Percentiles rank a stretch among this genome's conserved stretches.
These are phyloP conservation scores for Lacerta viridis DNA, from an alignment of 2,797 vertebrate genomes.

Conservation along the genomic window DNA sequence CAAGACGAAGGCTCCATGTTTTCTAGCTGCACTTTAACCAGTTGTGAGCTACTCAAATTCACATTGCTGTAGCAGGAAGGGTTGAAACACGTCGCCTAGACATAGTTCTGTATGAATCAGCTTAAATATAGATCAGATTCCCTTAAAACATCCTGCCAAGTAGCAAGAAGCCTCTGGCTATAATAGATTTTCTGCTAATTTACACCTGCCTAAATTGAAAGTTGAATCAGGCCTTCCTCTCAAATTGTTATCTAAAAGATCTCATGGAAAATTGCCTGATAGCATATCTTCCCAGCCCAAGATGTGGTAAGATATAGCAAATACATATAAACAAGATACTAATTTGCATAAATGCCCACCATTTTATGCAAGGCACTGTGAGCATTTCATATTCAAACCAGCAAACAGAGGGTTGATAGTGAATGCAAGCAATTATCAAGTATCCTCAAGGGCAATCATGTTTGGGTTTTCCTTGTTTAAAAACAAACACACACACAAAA, in stretches of 20 bases:
- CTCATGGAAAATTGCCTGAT: constrained; percentile 58
- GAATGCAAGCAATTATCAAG: constrained; percentile 67
- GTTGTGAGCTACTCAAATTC: constrained; percentile 41
- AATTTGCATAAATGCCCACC: constrained; percentile 59
- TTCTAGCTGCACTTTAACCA: constrained; percentile 56
- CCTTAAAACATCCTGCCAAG: background rate
- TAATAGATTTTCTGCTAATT: constrained; percentile 54
- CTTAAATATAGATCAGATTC: constrained; percentile 16
- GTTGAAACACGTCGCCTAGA: background rate
- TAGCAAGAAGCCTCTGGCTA: constrained; percentile 38
- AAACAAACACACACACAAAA: background rate
- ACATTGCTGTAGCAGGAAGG: constrained; percentile 39
- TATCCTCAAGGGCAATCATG: constrained; percentile 71
- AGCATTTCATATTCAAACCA: constrained; percentile 42
- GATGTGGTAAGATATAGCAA: constrained; percentile 64
- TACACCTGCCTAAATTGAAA: constrained; percentile 49
- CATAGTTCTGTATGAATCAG: constrained; percentile 4
- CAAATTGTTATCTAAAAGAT: constrained; percentile 63
- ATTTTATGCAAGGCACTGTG: background rate
- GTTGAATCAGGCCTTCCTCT: constrained; percentile 47
- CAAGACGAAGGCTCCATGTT: constrained; percentile 2
- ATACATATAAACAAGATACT: constrained; percentile 54
- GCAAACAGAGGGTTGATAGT: constrained; percentile 61
- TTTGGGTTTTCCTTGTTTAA: constrained; percentile 63
- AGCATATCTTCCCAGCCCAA: constrained; percentile 66